Conservation (phyloP, 2,113 vertebrate genomes). For the Ptilonorhynchus violaceus region DNA sequence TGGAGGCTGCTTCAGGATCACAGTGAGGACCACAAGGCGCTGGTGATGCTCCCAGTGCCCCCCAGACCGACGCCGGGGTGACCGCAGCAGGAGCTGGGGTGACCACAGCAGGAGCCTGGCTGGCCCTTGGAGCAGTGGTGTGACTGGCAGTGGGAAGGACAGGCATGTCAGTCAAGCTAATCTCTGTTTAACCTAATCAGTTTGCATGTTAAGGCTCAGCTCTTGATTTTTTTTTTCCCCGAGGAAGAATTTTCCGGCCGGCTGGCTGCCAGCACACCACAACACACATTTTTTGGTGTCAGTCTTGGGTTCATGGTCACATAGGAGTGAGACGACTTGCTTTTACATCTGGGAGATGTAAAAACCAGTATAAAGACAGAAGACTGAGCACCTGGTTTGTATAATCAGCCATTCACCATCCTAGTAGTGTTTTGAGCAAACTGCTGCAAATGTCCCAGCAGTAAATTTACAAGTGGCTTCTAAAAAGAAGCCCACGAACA, state of each 20-base stretch:
- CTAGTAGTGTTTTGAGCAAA: not conserved
- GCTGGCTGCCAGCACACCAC: fast-evolving
- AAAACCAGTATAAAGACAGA: not conserved
- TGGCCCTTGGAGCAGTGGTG: not conserved
- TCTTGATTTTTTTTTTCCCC: not conserved
- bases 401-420: not conserved
- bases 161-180: not conserved
- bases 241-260: not conserved
- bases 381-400: not conserved
- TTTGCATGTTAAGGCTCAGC: not conserved
- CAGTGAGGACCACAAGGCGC: not conserved
- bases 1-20: not conserved
- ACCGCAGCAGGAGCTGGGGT: not conserved
- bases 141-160: not conserved
- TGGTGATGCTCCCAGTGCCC: not conserved
- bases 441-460: not conserved
- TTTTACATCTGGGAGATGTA: not conserved
- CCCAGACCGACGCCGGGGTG: fast-evolving
- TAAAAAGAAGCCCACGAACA: not conserved
- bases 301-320: not conserved
- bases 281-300: not conserved
- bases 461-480: not conserved
- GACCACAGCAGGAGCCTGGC: not conserved
- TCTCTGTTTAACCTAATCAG: not conserved
- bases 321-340: fast-evolving